Conservation (phyloP, 2,888 invertebrate genomes). For the Tenodera sinensis region DNA sequence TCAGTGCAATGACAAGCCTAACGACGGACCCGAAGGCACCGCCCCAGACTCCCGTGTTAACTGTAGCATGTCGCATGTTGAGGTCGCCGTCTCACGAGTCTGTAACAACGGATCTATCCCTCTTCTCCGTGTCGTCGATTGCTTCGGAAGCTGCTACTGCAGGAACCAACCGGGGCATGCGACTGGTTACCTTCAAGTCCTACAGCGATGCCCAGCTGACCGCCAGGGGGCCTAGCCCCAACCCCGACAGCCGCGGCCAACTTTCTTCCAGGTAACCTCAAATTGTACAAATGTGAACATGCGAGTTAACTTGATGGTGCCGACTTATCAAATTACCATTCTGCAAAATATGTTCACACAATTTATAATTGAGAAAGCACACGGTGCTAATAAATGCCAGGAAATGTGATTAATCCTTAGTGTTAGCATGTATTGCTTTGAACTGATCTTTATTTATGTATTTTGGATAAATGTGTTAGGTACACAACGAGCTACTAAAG, state of each 20-base stretch:
- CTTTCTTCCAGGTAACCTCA: conserved; percentile 20
- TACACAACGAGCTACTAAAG: too few species aligned
- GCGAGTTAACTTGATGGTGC: too few species aligned
- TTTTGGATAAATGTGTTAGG: too few species aligned
- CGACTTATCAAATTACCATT: too few species aligned
- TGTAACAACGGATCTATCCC: conserved; percentile 75
- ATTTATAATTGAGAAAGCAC: too few species aligned
- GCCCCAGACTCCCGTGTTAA: conserved; percentile 49
- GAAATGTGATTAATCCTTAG: too few species aligned
- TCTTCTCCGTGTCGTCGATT: conserved; percentile 71
- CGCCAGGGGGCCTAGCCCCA: conserved; percentile 36
- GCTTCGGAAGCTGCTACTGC: conserved; percentile 55
- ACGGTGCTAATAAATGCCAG: too few species aligned
- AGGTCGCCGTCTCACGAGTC: conserved; percentile 82
- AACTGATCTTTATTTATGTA: too few species aligned
- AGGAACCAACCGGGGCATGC: conserved; percentile 37
- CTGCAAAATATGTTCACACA: too few species aligned
- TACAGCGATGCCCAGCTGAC: conserved; percentile 47
- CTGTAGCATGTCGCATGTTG: conserved; percentile 59
- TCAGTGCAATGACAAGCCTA: not conserved
- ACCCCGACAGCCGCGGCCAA: conserved; percentile 33
- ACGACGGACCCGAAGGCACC: not conserved
- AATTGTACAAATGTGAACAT: too few species aligned
- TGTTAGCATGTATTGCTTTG: too few species aligned
- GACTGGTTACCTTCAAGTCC: conserved; percentile 50